Evolutionary conservation across 2,888 invertebrate species (phyloP), one percentile per base, ranked within the genome.

Genomic region (Cryptocephalus moraei): DNA sequence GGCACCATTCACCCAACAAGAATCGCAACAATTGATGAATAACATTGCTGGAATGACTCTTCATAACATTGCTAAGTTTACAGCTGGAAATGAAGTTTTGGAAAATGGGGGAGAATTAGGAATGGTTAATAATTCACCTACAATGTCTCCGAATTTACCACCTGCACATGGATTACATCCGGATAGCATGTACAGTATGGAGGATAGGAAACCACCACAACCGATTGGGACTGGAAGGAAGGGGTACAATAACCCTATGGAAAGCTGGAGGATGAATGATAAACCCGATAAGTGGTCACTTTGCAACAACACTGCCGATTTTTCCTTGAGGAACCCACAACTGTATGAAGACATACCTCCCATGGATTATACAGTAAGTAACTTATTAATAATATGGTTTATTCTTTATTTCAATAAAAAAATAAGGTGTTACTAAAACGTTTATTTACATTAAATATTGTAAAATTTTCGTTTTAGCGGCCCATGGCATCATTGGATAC

Each of bases 141-240:
- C 68, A 32, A 72, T 72, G 69, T 71, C 72, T 33, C 71, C 73
- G 6, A 67, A 66, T 51, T 49, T 61, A 53, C 55, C 52, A 10
- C 56, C 49, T 9, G 44, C 45, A 9, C 34, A 49, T 41, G 53
- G 48, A 41, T 10, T 32, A 12, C 13, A 12, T 34, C n/a, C 11
- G 33, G 50, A 52, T 8, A 50, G 45, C 12, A 50, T 51, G 39
- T 57, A 54, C 42, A 22, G 22, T 22, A 58, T 71, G 39, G 76
- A 76, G 52, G 76, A 76, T 49, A 66, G 76, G 32, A 81, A 84
- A 69, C 72, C 74, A 41, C 64, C 63, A 13, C 69, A 66, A 49
- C 89, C 90, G 44, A 90, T 90, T 66, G 90, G 90, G 55, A 89
- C 87, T 0, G 90, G 89, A 72, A 77, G 90, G 77, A 84, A 84